Percentiles rank a stretch among this genome's conserved stretches.
These are phyloP conservation scores for Lasioglossum vierecki DNA, from an alignment of 2,888 invertebrate genomes.

Conservation along the genomic window DNA sequence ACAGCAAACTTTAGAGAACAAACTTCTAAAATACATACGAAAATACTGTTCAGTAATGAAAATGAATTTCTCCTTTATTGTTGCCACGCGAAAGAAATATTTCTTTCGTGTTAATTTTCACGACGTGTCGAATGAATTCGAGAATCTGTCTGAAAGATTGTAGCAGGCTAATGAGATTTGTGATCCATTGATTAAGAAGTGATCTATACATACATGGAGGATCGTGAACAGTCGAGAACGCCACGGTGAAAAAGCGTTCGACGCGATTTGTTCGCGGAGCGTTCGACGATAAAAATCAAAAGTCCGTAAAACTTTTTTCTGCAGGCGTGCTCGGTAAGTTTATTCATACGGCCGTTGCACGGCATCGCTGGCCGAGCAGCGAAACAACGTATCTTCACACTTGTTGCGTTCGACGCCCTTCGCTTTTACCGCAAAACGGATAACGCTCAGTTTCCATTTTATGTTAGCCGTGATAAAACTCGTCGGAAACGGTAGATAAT, in stretches of 20 bases:
- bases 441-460: constrained; percentile 64
- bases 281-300: not conserved
- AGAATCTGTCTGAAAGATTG: not conserved
- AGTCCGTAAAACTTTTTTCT: not conserved
- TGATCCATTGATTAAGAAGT: not conserved
- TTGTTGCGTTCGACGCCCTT: constrained; percentile 77
- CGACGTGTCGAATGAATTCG: not conserved
- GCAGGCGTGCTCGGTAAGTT: not conserved
- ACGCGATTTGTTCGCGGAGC: not conserved
- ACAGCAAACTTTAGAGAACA: not conserved
- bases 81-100: not conserved
- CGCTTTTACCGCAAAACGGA: constrained; percentile 55
- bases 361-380: constrained; percentile 62
- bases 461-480: constrained; percentile 32
- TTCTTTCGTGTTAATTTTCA: not conserved
- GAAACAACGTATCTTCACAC: constrained; percentile 78
- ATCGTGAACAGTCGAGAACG: not conserved
- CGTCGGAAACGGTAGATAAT: not conserved
- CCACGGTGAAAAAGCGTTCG: not conserved
- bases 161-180: not conserved
- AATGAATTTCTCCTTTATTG: not conserved
- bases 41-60: not conserved
- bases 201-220: not conserved
- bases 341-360: constrained; percentile 18
- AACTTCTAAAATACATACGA: not conserved